Evolutionary conservation across 2,113 vertebrate species (phyloP).

Genomic region (Recurvirostra avosetta): DNA sequence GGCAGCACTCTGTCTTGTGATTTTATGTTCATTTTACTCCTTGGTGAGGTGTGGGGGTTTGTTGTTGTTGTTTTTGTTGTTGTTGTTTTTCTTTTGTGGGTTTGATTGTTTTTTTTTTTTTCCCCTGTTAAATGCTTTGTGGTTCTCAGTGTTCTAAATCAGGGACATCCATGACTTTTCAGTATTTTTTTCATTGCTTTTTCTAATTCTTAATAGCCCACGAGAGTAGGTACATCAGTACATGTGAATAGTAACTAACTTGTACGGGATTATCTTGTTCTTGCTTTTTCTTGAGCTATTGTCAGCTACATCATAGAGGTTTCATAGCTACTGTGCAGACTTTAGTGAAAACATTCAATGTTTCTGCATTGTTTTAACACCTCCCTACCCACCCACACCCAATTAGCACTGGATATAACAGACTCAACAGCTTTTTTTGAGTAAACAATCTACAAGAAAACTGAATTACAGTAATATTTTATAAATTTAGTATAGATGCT

Average conservation of each 20-base stretch:
- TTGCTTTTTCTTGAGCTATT: not conserved
- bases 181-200: not conserved
- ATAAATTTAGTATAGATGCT: slow-evolving; percentile 33
- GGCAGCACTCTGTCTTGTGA: not conserved
- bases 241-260: not conserved
- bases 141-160: not conserved
- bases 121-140: not conserved
- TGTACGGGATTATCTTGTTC: not conserved
- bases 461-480: slow-evolving; percentile 26
- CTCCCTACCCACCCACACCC: not conserved
- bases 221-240: not conserved
- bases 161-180: not conserved
- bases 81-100: too few species aligned
- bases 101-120: not conserved
- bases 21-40: not conserved
- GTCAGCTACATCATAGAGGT: not conserved
- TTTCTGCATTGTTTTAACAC: slow-evolving; percentile 5
- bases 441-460: slow-evolving; percentile 44
- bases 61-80: too few species aligned
- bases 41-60: not conserved
- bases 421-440: not conserved
- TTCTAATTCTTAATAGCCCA: not conserved
- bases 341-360: slow-evolving; percentile 38
- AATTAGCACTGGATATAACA: slow-evolving; percentile 34
- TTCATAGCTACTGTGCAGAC: slow-evolving; percentile 31